phyloP scores from a whole-genome alignment of 2,797 vertebrate genomes.

The Peromyscus nudipes region DNA sequence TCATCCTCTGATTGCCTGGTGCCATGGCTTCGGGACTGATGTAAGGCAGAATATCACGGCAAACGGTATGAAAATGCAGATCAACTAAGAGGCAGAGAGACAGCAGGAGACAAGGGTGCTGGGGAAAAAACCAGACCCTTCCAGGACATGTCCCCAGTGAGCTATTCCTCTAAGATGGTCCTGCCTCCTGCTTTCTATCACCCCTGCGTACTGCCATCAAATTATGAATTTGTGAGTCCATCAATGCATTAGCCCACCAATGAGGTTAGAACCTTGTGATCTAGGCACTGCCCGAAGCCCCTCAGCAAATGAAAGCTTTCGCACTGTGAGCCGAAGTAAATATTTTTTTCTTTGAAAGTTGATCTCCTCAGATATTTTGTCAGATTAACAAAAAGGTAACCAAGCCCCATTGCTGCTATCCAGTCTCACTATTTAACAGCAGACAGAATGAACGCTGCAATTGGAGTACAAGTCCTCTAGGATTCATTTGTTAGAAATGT shows the following conservation, averaged over 20 bases:
- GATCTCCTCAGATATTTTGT: background rate
- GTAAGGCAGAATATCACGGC: background rate
- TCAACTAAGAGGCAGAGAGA: background rate
- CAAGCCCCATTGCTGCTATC: background rate
- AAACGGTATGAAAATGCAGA: background rate
- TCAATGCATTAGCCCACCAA: background rate
- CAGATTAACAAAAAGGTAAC: background rate
- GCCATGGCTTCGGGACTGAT: background rate
- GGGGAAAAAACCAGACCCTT: background rate
- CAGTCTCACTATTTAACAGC: background rate
- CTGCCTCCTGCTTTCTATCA: background rate
- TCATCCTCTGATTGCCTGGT: background rate
- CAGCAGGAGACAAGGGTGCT: background rate
- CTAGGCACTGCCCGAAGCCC: background rate
- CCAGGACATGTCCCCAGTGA: background rate
- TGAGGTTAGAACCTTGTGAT: background rate
- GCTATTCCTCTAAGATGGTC: background rate
- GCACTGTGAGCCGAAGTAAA: background rate
- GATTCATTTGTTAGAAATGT: background rate
- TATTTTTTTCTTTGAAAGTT: background rate
- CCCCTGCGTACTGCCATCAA: background rate
- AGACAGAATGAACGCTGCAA: background rate
- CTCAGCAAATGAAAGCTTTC: background rate
- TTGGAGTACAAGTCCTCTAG: background rate
- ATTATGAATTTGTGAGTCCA: background rate